These are phyloP conservation scores for Neotoxoptera formosana DNA, from an alignment of 1,140 invertebrate species.

Conservation along the genomic window DNA sequence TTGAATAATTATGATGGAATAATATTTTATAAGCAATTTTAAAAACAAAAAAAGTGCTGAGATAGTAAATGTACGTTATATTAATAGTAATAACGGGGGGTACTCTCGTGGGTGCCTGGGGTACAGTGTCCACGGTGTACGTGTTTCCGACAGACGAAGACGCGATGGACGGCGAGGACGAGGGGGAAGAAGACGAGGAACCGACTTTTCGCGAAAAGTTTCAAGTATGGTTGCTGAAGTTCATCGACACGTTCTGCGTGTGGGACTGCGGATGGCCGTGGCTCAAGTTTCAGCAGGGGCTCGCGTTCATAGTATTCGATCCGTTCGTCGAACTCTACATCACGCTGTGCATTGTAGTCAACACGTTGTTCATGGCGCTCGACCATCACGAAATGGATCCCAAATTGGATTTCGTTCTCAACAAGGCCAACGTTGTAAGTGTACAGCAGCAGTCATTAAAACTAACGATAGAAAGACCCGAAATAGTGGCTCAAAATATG, in stretches of 20 bases:
- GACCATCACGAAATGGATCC: slow-evolving; percentile 95
- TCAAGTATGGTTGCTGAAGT: slow-evolving; percentile 75
- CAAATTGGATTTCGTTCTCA: slow-evolving; percentile 83
- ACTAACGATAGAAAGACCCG: not conserved
- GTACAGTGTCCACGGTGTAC: slow-evolving; percentile 83
- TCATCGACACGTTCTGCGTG: slow-evolving; percentile 92
- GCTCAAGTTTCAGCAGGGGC: slow-evolving; percentile 88
- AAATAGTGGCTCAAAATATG: no score
- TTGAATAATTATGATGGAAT: not conserved
- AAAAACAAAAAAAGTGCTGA: slow-evolving; percentile 53
- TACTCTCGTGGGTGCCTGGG: slow-evolving; percentile 56
- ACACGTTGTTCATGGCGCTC: slow-evolving; percentile 97
- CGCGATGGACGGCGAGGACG: slow-evolving; percentile 75
- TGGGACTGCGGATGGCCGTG: slow-evolving; percentile 96
- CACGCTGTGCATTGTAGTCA: slow-evolving; percentile 96
- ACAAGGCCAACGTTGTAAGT: slow-evolving; percentile 94
- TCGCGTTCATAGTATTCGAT: slow-evolving; percentile 94
- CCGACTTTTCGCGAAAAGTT: slow-evolving; percentile 87
- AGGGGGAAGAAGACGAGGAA: slow-evolving; percentile 78
- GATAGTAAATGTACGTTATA: slow-evolving; percentile 52
- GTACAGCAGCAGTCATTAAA: slow-evolving; percentile 64
- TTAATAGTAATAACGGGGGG: slow-evolving; percentile 58
- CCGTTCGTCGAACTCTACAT: slow-evolving; percentile 98
- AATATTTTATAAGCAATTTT: not conserved
- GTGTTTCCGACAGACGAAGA: slow-evolving; percentile 83